Conservation (phyloP, 1,140 invertebrate genomes). For the Apolygus lucorum region DNA sequence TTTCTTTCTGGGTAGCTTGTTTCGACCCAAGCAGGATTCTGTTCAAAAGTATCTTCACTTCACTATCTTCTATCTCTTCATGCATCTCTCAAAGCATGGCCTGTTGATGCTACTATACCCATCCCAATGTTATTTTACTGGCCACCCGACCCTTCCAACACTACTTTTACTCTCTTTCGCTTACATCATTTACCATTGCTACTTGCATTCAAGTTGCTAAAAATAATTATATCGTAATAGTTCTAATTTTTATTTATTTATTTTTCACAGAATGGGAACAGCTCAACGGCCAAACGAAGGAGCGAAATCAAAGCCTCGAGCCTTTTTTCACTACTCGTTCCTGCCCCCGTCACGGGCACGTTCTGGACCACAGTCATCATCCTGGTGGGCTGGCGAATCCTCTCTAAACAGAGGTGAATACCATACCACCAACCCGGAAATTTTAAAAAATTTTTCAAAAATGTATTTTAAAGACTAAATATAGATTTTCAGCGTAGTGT, state of each 20-base stretch:
- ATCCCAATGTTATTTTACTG: too few relatives aligned
- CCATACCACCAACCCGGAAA: neutral
- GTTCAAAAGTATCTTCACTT: too few relatives aligned
- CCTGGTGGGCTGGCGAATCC: constrained; percentile 37
- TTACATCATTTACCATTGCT: too few relatives aligned
- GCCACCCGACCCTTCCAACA: too few relatives aligned
- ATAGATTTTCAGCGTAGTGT: neutral
- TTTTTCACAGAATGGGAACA: neutral
- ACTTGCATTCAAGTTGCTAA: too few relatives aligned
- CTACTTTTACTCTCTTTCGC: too few relatives aligned
- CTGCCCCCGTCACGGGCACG: constrained; percentile 35
- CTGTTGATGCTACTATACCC: too few relatives aligned
- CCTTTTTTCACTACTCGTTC: constrained; percentile 38
- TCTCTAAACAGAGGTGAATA: constrained; percentile 34
- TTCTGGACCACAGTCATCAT: constrained; percentile 41
- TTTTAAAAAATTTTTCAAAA: neutral
- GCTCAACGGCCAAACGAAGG: constrained; percentile 9
- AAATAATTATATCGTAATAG: too few relatives aligned
- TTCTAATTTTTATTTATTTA: neutral
- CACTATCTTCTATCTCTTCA: too few relatives aligned
- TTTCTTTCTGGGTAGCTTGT: too few relatives aligned
- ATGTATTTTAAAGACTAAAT: neutral
- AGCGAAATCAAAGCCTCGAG: constrained; percentile 31
- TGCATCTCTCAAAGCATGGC: too few relatives aligned
- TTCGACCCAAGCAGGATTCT: too few relatives aligned